Evolutionary conservation across 2,888 invertebrate genomes (phyloP), one percentile per base, ranked within the genome.

Genomic region (Nomada ruficornis): DNA sequence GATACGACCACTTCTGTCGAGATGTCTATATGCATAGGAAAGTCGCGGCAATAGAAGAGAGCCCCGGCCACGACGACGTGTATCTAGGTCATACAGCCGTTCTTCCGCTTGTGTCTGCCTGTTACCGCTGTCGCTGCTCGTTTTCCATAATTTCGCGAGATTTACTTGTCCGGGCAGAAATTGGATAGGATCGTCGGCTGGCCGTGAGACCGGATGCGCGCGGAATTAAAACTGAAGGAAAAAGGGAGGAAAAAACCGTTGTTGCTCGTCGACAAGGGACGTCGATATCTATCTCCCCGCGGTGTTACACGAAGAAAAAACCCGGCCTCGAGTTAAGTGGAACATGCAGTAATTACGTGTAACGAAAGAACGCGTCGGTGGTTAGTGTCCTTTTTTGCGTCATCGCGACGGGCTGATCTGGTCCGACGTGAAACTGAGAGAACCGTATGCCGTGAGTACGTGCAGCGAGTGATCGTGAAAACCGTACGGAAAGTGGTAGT

Each of bases 31-130:
- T 86, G 86, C 83, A 88, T 68, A 73, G 86, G 62, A 84, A 84
- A 87, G 80, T 83, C 82, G 87, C 77, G 87, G 82, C 73, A 65
- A 86, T 81, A 86, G 81, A 87, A 77, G 84, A 77, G 84, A 73
- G 70, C 73, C 69, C 82, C 64, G 72, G 84, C 75, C 73, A 77
- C 78, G 75, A 72, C 73, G 65, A 26, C 75, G 84, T n/a, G 72
- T 84, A 87, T 86, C 87, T 87, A 74, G 87, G 87, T 87, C 87
- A 81, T 74, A 80, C 81, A 82, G 77, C 87, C 81, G 83, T 81
- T 64, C 70, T 75, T n/a, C 23, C 26, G 59, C 13, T 50, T 42
- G 76, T 36, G 68, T 42, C 68, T 62, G 62, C 57, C 67, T 44
- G 79, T 57, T 47, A 55, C 57, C 78, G 70, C 64, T 54, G 73